Evolutionary conservation across 2,888 invertebrate genomes (phyloP).

Genomic region (Protonemura montana): DNA sequence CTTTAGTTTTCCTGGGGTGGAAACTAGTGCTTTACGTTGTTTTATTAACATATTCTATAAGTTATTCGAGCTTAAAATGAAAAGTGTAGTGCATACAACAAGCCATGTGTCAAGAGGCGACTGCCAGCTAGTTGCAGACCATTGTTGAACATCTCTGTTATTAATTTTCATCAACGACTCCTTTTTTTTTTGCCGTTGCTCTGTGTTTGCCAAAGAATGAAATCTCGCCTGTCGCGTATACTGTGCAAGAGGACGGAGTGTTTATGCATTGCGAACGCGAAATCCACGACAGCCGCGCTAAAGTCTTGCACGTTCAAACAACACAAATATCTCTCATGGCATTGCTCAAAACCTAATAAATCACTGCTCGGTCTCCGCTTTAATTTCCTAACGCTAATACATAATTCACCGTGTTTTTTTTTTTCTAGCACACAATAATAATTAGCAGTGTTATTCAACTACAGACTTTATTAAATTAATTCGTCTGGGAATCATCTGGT

Average conservation of each 20-base stretch:
- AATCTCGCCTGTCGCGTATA: neutral
- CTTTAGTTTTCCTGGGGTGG: neutral
- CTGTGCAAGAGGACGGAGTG: neutral
- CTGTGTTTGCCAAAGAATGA: neutral
- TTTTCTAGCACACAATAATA: conserved; percentile 8
- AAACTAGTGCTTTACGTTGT: neutral
- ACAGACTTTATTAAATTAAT: conserved; percentile 29
- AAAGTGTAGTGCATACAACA: conserved; percentile 1
- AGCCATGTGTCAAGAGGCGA: conserved; percentile 26
- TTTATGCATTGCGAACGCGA: conserved; percentile 9
- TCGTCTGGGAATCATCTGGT: conserved; percentile 21
- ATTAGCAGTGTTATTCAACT: conserved; percentile 26
- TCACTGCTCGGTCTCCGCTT: neutral
- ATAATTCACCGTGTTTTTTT: neutral
- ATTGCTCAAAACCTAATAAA: neutral
- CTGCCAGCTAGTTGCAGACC: neutral
- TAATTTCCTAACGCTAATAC: conserved; percentile 7
- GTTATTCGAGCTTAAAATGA: conserved; percentile 17
- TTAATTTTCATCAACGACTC: conserved; percentile 34
- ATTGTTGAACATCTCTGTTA: conserved; percentile 18
- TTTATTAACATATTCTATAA: conserved; percentile 31
- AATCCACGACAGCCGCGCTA: neutral
- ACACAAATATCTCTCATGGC: neutral
- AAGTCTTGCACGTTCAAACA: conserved; percentile 15
- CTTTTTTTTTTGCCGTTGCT: neutral